Evolutionary conservation across 2,888 invertebrate species (phyloP).

Genomic region (Diploptera punctata): DNA sequence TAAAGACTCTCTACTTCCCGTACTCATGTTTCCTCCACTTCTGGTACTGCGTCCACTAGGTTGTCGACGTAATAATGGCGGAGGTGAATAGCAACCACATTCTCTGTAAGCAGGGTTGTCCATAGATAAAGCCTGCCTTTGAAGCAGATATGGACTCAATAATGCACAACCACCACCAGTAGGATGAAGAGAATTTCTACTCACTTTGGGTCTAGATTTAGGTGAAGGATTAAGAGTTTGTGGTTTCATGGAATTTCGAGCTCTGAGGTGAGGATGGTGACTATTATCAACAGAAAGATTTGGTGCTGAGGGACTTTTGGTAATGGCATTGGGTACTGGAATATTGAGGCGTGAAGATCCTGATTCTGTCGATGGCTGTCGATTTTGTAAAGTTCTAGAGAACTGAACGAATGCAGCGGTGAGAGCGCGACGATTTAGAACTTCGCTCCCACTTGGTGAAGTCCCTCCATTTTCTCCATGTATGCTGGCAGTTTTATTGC

Average conservation of each 20-base stretch:
- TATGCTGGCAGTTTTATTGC: constrained; percentile 53
- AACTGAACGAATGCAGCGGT: constrained; percentile 61
- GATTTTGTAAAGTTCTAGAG: constrained; percentile 51
- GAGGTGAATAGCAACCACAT: constrained; percentile 45
- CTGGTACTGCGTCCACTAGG: constrained; percentile 42
- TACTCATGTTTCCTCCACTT: constrained; percentile 19
- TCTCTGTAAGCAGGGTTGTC: constrained; percentile 63
- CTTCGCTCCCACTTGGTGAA: constrained; percentile 38
- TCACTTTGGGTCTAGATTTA: constrained; percentile 4
- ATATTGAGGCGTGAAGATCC: constrained; percentile 11
- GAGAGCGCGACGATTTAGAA: constrained; percentile 50
- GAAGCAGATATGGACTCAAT: constrained; percentile 67
- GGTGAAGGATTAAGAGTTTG: background rate
- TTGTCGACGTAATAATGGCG: constrained; percentile 45
- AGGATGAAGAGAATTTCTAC: constrained; percentile 35
- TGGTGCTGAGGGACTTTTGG: constrained; percentile 67
- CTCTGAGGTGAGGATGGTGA: constrained; percentile 41
- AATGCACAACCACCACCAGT: constrained; percentile 59
- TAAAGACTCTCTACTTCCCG: constrained; percentile 59
- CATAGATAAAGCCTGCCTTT: constrained; percentile 82
- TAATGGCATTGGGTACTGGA: constrained; percentile 45
- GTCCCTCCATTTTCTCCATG: constrained; percentile 45
- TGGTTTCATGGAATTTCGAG: background rate
- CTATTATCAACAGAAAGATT: constrained; percentile 57
- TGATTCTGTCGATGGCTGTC: constrained; percentile 42